Evolutionary conservation across 2,797 vertebrate species (phyloP), one percentile per base, ranked within the genome.

Genomic region (Anguilla anguilla): DNA sequence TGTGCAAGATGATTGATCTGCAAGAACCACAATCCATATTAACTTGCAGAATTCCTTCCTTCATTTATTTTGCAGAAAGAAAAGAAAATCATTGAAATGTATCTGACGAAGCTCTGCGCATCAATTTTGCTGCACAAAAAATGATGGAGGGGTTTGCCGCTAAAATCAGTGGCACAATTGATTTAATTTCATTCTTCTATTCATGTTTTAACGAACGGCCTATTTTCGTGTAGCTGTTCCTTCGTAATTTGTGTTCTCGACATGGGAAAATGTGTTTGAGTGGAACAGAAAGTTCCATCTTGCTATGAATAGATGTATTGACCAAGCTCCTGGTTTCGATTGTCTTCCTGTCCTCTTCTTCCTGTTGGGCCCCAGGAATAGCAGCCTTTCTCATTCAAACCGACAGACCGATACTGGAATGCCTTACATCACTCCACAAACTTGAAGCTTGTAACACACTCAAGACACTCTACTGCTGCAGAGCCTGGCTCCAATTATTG

Each of bases 401-500:
- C 19, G 85, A 51, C 88, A 83, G 77, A 77, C 59, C 31, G 17
- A 55, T 86, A 59, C 61, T 49, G 43, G 53, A 82, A 69, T 43
- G 86, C 46, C 59, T 61, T 74, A 55, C 85, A 57, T 86, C 85
- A 86, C 74, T 88, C 59, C 9, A 46, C 46, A 59, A 88, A 64
- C 83, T 53, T 87, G 25, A 83, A 83, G 61, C 77, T 81, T 25
- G 77, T 55, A 59, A 84, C 83, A 84, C 64, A 72, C 69, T 85
- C 83, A 81, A 49, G 57, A 61, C 64, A 25, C 69, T 25, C 49
- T 82, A 39, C 91, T 93, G 91, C 93, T 93, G 90, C 88, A 88
- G 87, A 57, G 94, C 92, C 95, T 96, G 95, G 94, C 89, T 95
- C 93, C 93, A 96, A 95, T 96, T 96, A 96, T 93, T 69, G 85